Evolutionary conservation across 2,888 invertebrate species (phyloP).

Genomic region (Eurois occulta): DNA sequence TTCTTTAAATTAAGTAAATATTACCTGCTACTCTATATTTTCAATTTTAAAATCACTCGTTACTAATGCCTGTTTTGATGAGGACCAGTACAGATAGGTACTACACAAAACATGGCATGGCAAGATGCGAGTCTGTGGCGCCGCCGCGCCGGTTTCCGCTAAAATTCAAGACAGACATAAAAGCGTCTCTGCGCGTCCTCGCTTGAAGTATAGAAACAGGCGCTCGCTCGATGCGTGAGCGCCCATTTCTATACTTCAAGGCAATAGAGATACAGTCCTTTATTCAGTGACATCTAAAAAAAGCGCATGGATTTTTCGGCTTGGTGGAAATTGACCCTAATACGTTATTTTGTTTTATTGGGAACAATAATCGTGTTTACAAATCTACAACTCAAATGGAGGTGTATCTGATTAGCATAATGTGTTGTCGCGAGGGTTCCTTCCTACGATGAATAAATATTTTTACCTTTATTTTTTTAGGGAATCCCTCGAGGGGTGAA

Average conservation of each 20-base stretch:
- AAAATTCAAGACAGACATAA: not conserved
- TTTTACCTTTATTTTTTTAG: slow-evolving; percentile 5
- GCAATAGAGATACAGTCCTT: not conserved
- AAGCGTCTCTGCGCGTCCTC: not conserved
- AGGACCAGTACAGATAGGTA: not conserved
- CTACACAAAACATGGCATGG: not conserved
- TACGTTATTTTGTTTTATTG: not conserved
- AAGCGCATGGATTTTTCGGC: not conserved
- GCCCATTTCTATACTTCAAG: not conserved
- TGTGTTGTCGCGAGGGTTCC: slow-evolving; percentile 16
- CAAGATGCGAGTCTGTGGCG: not conserved
- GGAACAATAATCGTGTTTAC: slow-evolving; percentile 37
- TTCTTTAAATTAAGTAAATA: too few species aligned
- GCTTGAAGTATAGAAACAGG: too few species aligned
- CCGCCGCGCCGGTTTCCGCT: not conserved
- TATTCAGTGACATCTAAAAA: not conserved
- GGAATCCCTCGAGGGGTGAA: not conserved
- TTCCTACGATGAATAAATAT: slow-evolving; percentile 32
- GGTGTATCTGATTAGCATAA: slow-evolving; percentile 48
- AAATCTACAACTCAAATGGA: slow-evolving; percentile 21
- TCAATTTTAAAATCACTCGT: too few species aligned
- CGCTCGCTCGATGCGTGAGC: not conserved
- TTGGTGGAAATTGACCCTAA: not conserved
- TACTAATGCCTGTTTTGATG: too few species aligned
- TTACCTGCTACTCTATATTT: too few species aligned